Evolutionary conservation across 1,140 invertebrate genomes (phyloP), one percentile per base, ranked within the genome.

Genomic region (Drosophila jambulina): DNA sequence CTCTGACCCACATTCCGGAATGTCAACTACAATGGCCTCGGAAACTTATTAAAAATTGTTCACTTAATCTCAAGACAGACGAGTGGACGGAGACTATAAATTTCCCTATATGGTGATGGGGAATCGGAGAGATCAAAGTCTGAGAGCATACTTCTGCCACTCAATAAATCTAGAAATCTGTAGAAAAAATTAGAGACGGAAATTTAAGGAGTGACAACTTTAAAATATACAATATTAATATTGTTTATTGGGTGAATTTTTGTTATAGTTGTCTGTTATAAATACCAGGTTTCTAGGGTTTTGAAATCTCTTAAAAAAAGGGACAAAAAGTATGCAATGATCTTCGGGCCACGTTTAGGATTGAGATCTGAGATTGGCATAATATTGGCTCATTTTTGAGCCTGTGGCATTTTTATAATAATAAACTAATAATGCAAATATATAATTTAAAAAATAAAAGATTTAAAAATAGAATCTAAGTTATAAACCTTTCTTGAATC

Each of bases 1-100:
- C 53, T 56, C 53, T 56, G 53, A 56, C 53, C 53, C 53, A 56
- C 53, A 56, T 56, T 38, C 53, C 53, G 53, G 53, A 56, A 56
- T 56, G 53, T 38, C 53, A 56, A 56, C 53, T 56, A 56, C 53
- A 56, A 56, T 38, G 53, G 53, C 53, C 53, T 56, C 53, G 53
- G 53, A 38, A n/a, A 56, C 34, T 38, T 56, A 56, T 56, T 56
- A 56, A 56, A 54, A 56, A 38, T 56, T 56, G 53, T 56, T 56
- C 34, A 38, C 21, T 56, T 38, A 38, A 38, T 56, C 34, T 12
- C 21, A 25, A 56, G 53, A 56, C 51, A 21, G 29, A 9, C 51
- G 19, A 53, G 51, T 4, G 29, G 3, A 4, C 29, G 19, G 4
- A 21, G 10, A n/a, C 46, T 1, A 27, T 17, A 17, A 4, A 53